phyloP scores from a whole-genome alignment of 2,797 vertebrate species.

The Telmatherina bonti region DNA sequence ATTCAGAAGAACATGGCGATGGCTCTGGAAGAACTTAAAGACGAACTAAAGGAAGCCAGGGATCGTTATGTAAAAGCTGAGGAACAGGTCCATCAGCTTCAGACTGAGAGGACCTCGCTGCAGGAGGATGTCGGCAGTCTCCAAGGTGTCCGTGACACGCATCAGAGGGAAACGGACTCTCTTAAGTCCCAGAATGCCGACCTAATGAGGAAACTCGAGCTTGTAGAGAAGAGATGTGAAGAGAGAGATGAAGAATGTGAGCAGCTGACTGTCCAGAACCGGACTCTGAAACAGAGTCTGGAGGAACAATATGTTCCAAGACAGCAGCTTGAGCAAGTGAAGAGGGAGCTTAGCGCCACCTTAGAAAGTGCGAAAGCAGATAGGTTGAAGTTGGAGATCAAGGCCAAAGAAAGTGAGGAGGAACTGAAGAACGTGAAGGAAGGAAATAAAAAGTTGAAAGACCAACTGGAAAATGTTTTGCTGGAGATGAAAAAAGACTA shows the following conservation, averaged over 20 bases:
- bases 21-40: slow-evolving; percentile 87
- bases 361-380: slow-evolving; percentile 85
- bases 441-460: slow-evolving; percentile 84
- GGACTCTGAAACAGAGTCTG: slow-evolving; percentile 79
- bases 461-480: slow-evolving; percentile 81
- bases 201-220: slow-evolving; percentile 82
- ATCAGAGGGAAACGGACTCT: slow-evolving; percentile 78
- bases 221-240: slow-evolving; percentile 77
- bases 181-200: slow-evolving; percentile 78
- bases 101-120: slow-evolving; percentile 81
- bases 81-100: slow-evolving; percentile 84
- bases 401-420: slow-evolving; percentile 74
- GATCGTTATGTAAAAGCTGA: slow-evolving; percentile 86
- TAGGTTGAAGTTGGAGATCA: slow-evolving; percentile 80
- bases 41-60: slow-evolving; percentile 86
- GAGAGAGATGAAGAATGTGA: slow-evolving; percentile 80
- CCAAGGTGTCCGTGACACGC: slow-evolving; percentile 77
- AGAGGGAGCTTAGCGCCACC: slow-evolving; percentile 75
- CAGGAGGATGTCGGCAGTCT: slow-evolving; percentile 80
- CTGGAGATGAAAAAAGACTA: slow-evolving; percentile 79
- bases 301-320: slow-evolving; percentile 84
- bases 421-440: slow-evolving; percentile 85
- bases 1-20: slow-evolving; percentile 82
- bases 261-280: slow-evolving; percentile 81
- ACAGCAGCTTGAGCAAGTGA: slow-evolving; percentile 84